Conservation (phyloP, 2,797 vertebrate species). For the Mastacembelus armatus region DNA sequence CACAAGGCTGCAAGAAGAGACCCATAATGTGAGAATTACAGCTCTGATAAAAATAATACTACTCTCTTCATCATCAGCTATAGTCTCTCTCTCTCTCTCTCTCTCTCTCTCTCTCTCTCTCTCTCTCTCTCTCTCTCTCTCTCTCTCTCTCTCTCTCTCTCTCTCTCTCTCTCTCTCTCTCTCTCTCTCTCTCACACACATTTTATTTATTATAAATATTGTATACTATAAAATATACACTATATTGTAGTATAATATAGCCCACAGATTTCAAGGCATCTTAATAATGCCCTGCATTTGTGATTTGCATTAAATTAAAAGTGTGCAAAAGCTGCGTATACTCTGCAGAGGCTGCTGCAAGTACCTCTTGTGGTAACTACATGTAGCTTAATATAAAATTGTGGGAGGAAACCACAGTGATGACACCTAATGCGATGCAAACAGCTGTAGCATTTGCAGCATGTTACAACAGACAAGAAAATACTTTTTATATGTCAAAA, state of each 20-base stretch:
- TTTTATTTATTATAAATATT: no score
- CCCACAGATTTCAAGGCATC: not conserved
- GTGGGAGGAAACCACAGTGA: slow-evolving; percentile 57
- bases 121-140: no score
- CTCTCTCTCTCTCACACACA: no score
- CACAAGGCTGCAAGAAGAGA: slow-evolving; percentile 84
- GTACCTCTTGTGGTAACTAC: slow-evolving; percentile 11
- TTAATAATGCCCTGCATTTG: not conserved
- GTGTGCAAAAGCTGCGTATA: not conserved
- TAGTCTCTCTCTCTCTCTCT: no score
- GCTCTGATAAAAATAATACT: no score
- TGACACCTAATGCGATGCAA: not conserved
- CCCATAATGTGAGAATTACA: not conserved
- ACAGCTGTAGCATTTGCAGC: not conserved
- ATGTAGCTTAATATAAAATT: slow-evolving; percentile 37
- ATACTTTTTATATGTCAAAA: slow-evolving; percentile 10
- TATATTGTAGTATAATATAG: no score
- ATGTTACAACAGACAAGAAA: slow-evolving; percentile 1
- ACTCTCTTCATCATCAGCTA: no score
- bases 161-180: no score
- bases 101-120: no score
- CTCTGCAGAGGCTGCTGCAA: slow-evolving; percentile 1
- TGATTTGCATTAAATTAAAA: not conserved
- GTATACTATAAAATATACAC: no score
- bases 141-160: no score